Conservation (phyloP, 2,888 invertebrate species). For the Epinotia ramella region DNA sequence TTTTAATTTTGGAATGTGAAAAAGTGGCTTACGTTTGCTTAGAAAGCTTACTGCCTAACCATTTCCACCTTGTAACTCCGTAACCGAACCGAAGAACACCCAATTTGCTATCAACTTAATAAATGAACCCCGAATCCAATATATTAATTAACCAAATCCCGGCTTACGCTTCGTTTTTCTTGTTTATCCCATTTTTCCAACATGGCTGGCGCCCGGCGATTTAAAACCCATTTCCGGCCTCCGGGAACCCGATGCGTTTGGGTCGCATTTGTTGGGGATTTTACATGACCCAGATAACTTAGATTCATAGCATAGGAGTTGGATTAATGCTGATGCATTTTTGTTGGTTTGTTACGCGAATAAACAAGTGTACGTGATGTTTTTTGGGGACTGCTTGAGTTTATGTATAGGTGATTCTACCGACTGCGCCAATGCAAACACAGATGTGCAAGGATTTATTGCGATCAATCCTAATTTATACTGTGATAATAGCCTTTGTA, state of each 20-base stretch:
- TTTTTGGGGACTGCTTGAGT: conserved; percentile 20
- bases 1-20: background rate
- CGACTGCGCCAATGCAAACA: conserved; percentile 18
- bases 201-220: conserved; percentile 37
- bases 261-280: conserved; percentile 1
- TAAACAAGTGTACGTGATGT: conserved; percentile 30
- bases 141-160: conserved; percentile 43
- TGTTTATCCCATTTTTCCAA: conserved; percentile 28
- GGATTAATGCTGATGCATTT: conserved; percentile 34
- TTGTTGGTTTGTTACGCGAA: conserved; percentile 16
- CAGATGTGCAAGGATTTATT: background rate
- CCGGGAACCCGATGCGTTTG: conserved; percentile 28
- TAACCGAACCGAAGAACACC: conserved; percentile 5
- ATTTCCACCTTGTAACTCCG: background rate
- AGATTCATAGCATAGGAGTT: conserved; percentile 23
- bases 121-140: conserved; percentile 30
- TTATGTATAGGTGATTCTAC: conserved; percentile 8
- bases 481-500: conserved; percentile 1
- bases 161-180: conserved; percentile 36
- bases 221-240: conserved; percentile 42
- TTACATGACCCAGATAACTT: conserved; percentile 23
- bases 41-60: background rate
- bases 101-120: conserved; percentile 30
- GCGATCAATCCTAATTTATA: background rate
- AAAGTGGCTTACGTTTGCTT: background rate